These are phyloP conservation scores for Cyrtonyx montezumae DNA, from an alignment of 2,113 vertebrate genomes.

Conservation along the genomic window DNA sequence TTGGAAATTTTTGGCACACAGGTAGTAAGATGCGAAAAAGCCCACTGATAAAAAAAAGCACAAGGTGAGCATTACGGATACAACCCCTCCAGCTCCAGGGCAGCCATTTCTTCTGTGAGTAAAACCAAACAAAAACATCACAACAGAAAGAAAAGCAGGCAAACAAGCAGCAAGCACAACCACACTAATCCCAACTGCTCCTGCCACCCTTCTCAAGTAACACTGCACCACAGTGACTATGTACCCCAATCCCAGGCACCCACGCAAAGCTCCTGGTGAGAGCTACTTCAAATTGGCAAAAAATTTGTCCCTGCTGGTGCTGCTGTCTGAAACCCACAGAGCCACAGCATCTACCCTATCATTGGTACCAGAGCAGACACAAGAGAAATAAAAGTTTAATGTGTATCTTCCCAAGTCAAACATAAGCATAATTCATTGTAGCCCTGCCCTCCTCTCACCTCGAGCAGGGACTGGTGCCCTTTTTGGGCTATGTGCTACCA, in stretches of 20 bases:
- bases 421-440: background rate
- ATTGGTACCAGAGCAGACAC: background rate
- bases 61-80: background rate
- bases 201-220: background rate
- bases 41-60: background rate
- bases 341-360: background rate
- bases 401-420: background rate
- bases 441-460: background rate
- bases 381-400: background rate
- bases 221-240: background rate
- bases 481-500: background rate
- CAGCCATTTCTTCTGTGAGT: background rate
- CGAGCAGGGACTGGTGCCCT: background rate
- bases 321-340: background rate
- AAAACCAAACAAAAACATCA: background rate
- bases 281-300: background rate
- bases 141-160: background rate
- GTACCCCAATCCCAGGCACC: background rate
- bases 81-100: background rate
- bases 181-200: background rate
- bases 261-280: background rate
- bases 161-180: background rate
- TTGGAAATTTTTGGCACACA: background rate
- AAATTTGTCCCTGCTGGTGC: background rate
- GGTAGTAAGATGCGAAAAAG: conserved; percentile 10